Evolutionary conservation across 2,888 invertebrate genomes (phyloP).

Genomic region (Nomada flava): DNA sequence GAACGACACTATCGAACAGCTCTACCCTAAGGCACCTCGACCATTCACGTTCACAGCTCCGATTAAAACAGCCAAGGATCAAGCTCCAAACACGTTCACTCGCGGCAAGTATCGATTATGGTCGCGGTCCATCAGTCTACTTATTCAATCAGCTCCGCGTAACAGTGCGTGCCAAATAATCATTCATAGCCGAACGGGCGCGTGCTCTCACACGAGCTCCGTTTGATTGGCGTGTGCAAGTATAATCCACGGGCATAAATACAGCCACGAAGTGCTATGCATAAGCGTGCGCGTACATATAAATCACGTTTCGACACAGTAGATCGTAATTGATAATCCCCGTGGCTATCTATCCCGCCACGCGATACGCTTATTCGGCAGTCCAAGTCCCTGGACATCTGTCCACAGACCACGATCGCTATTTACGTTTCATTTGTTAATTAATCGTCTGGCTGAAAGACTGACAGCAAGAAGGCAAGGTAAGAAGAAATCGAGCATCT

Average conservation of each 20-base stretch:
- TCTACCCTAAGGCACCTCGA: too few relatives aligned
- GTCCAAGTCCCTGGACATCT: conserved; percentile 53
- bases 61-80: conserved; percentile 10
- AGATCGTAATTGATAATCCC: conserved; percentile 69
- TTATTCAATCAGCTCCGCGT: conserved; percentile 55
- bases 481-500: neutral
- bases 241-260: conserved; percentile 33
- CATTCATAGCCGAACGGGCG: conserved; percentile 32
- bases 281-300: conserved; percentile 41
- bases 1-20: too few relatives aligned
- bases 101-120: conserved; percentile 39
- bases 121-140: conserved; percentile 43
- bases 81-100: conserved; percentile 1
- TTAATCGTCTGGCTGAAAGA: conserved; percentile 39
- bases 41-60: neutral
- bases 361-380: conserved; percentile 62
- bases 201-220: neutral
- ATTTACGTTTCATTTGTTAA: conserved; percentile 55
- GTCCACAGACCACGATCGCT: conserved; percentile 60
- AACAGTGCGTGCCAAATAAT: conserved; percentile 60
- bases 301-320: conserved; percentile 55
- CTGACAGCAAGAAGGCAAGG: neutral
- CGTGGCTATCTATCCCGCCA: conserved; percentile 47
- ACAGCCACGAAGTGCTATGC: conserved; percentile 19
- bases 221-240: conserved; percentile 27